phyloP scores from a whole-genome alignment of 2,797 vertebrate genomes.

The Oceanodroma leucorhoa region DNA sequence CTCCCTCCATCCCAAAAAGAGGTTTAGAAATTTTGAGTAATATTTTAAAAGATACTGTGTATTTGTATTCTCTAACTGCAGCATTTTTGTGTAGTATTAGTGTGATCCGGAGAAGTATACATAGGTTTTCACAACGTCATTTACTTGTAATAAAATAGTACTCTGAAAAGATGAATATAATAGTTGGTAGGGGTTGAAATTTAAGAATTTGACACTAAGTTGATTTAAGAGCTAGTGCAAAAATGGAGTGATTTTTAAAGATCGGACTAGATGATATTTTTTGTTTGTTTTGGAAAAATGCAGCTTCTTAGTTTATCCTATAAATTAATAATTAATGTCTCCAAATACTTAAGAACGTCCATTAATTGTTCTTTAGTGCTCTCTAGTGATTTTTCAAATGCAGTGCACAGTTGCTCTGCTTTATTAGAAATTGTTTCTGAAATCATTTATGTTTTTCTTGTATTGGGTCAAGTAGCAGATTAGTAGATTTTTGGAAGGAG shows the following conservation, averaged over 20 bases:
- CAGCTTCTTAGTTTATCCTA: background rate
- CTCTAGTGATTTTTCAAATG: slow-evolving; percentile 56
- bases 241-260: background rate
- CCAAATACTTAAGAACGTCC: background rate
- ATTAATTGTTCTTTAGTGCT: slow-evolving; percentile 54
- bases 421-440: background rate
- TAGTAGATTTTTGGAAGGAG: background rate
- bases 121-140: background rate
- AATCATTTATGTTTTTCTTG: background rate
- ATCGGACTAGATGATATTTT: background rate
- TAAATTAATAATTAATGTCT: background rate
- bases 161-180: background rate
- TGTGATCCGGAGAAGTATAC: background rate
- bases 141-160: background rate
- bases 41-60: background rate
- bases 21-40: background rate
- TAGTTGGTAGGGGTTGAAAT: background rate
- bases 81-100: background rate
- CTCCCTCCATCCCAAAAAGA: background rate
- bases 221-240: background rate
- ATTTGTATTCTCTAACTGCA: background rate
- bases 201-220: background rate
- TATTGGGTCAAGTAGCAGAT: background rate
- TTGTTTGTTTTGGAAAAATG: background rate
- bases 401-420: background rate